Percentiles rank a stretch among this genome's conserved stretches.
These are phyloP conservation scores for Cephus nigrinus DNA, from an alignment of 2,888 invertebrate genomes.

Conservation along the genomic window DNA sequence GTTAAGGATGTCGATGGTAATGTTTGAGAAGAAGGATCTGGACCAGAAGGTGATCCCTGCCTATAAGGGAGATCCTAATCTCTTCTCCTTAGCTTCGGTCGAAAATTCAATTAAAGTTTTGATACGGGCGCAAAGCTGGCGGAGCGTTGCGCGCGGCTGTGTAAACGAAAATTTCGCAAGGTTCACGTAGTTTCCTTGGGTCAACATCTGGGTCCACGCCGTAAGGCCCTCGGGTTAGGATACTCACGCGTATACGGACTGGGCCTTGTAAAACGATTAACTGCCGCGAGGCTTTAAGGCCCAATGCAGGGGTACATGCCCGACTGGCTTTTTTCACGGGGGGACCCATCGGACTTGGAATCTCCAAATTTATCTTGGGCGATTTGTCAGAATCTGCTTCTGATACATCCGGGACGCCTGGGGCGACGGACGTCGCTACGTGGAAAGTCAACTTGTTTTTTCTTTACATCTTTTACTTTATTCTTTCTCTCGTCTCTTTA, in stretches of 20 bases:
- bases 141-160: conserved; percentile 52
- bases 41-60: background rate
- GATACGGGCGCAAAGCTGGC: conserved; percentile 56
- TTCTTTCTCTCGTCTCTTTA: conserved; percentile 5
- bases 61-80: conserved; percentile 5
- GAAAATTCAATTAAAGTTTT: conserved; percentile 66
- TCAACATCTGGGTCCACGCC: conserved; percentile 7
- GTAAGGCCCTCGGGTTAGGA: background rate
- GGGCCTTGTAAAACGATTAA: conserved; percentile 42
- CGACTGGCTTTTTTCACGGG: conserved; percentile 25
- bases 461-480: conserved; percentile 17
- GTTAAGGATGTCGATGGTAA: background rate
- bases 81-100: conserved; percentile 44
- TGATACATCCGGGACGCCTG: conserved; percentile 24
- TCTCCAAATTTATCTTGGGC: conserved; percentile 58
- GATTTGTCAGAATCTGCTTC: conserved; percentile 48
- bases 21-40: background rate
- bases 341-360: conserved; percentile 27
- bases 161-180: conserved; percentile 66
- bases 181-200: conserved; percentile 61
- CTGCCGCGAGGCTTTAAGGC: conserved; percentile 40
- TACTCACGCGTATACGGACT: conserved; percentile 47
- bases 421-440: conserved; percentile 21
- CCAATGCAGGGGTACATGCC: conserved; percentile 20
- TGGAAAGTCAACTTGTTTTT: conserved; percentile 30